phyloP scores from a whole-genome alignment of 2,797 vertebrate genomes.

The Centropyge bicolor region DNA sequence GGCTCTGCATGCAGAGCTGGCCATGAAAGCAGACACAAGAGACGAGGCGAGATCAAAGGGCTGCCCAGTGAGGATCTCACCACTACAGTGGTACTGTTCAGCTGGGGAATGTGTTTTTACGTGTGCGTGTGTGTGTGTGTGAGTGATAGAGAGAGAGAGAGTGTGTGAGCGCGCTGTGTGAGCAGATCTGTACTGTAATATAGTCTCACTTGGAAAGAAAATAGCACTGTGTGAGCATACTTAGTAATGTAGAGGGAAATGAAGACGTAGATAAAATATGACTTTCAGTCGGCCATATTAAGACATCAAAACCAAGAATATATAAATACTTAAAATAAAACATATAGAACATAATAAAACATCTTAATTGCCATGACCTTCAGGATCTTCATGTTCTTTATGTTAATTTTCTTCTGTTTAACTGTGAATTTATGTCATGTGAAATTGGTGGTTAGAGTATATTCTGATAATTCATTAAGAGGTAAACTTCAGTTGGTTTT shows the following conservation, averaged over 20 bases:
- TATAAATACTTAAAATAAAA: not conserved
- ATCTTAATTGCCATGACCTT: not conserved
- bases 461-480: not conserved
- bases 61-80: conserved; percentile 70
- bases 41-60: conserved; percentile 76
- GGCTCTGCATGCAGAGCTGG: conserved; percentile 72
- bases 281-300: conserved; percentile 4
- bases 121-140: conserved; percentile 41
- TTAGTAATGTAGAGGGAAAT: not conserved
- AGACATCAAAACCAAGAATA: not conserved
- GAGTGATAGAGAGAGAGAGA: too few species aligned
- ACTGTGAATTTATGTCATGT: not conserved
- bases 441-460: not conserved
- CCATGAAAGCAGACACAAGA: conserved; percentile 77
- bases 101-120: conserved; percentile 62
- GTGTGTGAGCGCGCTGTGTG: conserved; percentile 24
- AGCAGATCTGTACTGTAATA: conserved; percentile 32
- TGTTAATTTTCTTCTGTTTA: not conserved
- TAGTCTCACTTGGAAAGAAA: conserved; percentile 36
- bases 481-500: not conserved
- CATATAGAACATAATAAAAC: not conserved
- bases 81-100: conserved; percentile 70
- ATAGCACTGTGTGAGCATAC: conserved; percentile 11
- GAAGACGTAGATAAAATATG: conserved; percentile 18
- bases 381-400: not conserved